Conservation (phyloP, 2,113 vertebrate species). For the Clarias macrocephalus region DNA sequence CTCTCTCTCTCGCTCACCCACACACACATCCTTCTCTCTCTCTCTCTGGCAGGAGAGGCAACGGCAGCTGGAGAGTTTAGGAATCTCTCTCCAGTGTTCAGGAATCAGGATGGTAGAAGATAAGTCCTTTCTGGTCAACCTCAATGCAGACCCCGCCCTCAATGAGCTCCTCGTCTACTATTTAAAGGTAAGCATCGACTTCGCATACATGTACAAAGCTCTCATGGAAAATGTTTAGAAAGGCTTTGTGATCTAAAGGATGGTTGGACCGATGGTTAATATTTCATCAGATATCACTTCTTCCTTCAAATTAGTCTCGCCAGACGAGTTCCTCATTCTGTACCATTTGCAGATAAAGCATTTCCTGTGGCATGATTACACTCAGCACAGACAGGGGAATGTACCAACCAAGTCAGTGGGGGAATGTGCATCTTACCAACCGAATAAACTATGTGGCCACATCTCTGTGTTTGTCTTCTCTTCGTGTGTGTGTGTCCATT, state of each 20-base stretch:
- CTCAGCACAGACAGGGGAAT: background rate
- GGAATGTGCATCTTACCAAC: background rate
- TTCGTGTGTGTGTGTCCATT: conserved; percentile 12
- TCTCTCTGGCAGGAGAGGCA: conserved; percentile 83
- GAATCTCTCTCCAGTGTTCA: conserved; percentile 92
- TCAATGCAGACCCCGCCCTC: conserved; percentile 94
- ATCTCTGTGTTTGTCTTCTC: background rate
- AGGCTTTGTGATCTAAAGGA: background rate
- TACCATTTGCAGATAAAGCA: background rate
- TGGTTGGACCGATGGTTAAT: background rate
- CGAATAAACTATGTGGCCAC: background rate
- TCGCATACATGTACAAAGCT: background rate
- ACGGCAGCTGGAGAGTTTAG: conserved; percentile 89
- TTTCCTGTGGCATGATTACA: background rate
- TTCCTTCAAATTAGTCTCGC: background rate
- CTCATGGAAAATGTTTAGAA: background rate
- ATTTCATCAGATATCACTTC: background rate
- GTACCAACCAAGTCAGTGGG: background rate
- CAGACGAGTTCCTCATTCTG: background rate
- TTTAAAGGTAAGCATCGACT: conserved; percentile 79
- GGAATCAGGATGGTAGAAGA: conserved; percentile 92
- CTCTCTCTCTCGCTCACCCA: background rate
- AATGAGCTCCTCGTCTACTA: conserved; percentile 96
- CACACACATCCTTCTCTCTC: background rate
- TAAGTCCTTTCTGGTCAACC: conserved; percentile 91